These are phyloP conservation scores for Turritopsis dohrnii DNA, from an alignment of 30 jellyfish, hydroid and myxozoan genomes.

Conservation along the genomic window DNA sequence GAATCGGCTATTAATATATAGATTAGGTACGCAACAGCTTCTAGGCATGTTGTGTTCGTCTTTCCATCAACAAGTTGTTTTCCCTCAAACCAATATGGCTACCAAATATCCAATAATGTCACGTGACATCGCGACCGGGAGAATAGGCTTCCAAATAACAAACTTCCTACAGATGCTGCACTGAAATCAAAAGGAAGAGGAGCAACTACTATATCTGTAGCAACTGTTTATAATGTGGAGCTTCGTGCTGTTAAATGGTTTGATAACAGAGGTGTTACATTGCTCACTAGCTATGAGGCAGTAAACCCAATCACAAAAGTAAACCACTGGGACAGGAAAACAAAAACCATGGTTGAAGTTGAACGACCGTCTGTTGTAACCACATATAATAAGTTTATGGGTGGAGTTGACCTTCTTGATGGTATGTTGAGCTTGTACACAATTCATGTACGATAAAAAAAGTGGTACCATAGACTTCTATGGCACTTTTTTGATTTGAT, in stretches of 20 bases:
- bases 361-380: conserved; percentile 26
- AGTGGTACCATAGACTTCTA: conserved; percentile 26
- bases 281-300: conserved; percentile 23
- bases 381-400: no score
- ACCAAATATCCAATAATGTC: no score
- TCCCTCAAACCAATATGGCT: no score
- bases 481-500: conserved; percentile 21
- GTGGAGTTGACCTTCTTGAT: conserved; percentile 21
- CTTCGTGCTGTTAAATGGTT: conserved; percentile 15
- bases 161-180: background rate
- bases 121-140: no score
- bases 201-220: background rate
- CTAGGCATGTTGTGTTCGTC: no score
- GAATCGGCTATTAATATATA: no score
- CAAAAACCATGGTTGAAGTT: conserved; percentile 7
- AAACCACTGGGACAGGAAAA: conserved; percentile 3
- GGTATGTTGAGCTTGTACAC: conserved; percentile 19
- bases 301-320: conserved; percentile 17
- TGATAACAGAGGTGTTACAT: conserved; percentile 13
- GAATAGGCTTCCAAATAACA: no score
- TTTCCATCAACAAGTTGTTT: no score
- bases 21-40: no score
- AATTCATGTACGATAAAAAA: conserved; percentile 19
- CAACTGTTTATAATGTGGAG: background rate
- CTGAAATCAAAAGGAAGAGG: conserved; percentile 21